Conservation (phyloP, 92 coral and sea anemone species). For the Pocillopora meandrina region DNA sequence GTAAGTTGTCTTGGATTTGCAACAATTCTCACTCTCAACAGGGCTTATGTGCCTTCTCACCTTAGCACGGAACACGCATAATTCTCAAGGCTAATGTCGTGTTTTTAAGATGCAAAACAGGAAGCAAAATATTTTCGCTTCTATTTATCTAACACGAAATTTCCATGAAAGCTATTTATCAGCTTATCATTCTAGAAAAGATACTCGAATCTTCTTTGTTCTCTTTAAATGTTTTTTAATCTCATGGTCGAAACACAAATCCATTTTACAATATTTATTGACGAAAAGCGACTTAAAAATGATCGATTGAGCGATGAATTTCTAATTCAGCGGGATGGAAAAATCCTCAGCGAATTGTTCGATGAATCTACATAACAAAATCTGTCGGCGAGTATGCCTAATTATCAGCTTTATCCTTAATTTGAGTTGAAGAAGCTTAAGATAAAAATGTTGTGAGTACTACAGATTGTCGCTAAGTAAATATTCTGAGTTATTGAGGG, state of each 20-base stretch:
- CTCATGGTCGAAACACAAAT: neutral
- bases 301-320: slow-evolving; percentile 8
- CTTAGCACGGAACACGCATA: neutral
- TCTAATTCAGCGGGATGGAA: slow-evolving; percentile 10
- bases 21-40: neutral
- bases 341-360: neutral
- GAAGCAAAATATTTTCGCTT: neutral
- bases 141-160: neutral
- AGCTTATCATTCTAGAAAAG: neutral
- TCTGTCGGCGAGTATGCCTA: neutral
- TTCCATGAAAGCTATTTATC: neutral
- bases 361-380: neutral
- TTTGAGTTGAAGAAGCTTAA: neutral
- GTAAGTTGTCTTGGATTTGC: slow-evolving; percentile 2
- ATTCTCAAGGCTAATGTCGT: neutral
- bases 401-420: neutral
- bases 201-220: neutral
- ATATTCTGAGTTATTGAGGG: no score
- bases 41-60: neutral
- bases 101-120: neutral
- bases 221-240: slow-evolving; percentile 7
- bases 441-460: no score
- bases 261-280: neutral
- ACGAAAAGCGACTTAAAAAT: neutral
- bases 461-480: no score